phyloP scores from a whole-genome alignment of 2,888 invertebrate genomes.

The Lasioglossum calceatum region DNA sequence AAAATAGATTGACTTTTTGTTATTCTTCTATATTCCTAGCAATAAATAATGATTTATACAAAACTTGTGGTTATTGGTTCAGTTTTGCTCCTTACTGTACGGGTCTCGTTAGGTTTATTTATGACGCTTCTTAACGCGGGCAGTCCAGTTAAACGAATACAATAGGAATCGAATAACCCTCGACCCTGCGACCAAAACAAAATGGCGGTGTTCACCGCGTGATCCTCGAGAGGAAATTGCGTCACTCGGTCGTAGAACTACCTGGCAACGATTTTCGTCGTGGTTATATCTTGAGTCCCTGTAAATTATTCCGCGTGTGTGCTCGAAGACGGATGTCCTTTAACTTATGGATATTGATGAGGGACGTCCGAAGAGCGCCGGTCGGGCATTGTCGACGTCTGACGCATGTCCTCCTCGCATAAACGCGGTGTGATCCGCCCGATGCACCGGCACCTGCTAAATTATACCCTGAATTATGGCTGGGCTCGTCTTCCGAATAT shows the following conservation, averaged over 20 bases:
- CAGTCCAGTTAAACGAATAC: background rate
- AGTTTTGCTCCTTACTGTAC: too few relatives aligned
- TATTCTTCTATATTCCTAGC: too few relatives aligned
- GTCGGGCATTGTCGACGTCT: slow-evolving; percentile 35
- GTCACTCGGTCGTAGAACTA: background rate
- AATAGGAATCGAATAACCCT: background rate
- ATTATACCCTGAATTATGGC: slow-evolving; percentile 57
- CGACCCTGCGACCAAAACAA: background rate
- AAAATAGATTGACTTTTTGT: too few relatives aligned
- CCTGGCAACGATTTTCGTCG: slow-evolving; percentile 25
- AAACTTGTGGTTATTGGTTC: too few relatives aligned
- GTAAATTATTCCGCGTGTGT: slow-evolving; percentile 61
- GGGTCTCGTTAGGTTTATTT: background rate
- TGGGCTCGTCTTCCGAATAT: slow-evolving; percentile 45
- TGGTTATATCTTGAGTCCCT: slow-evolving; percentile 43
- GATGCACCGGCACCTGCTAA: slow-evolving; percentile 60
- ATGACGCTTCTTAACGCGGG: too few relatives aligned
- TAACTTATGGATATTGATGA: slow-evolving; percentile 70
- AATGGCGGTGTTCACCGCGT: background rate
- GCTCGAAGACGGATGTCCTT: slow-evolving; percentile 60
- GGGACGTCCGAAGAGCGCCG: slow-evolving; percentile 37
- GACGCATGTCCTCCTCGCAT: slow-evolving; percentile 57
- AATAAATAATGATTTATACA: too few relatives aligned
- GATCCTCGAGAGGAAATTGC: background rate
- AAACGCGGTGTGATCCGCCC: slow-evolving; percentile 29